Evolutionary conservation across 2,113 vertebrate species (phyloP), one percentile per base, ranked within the genome.

Genomic region (Siphamia tubifer): DNA sequence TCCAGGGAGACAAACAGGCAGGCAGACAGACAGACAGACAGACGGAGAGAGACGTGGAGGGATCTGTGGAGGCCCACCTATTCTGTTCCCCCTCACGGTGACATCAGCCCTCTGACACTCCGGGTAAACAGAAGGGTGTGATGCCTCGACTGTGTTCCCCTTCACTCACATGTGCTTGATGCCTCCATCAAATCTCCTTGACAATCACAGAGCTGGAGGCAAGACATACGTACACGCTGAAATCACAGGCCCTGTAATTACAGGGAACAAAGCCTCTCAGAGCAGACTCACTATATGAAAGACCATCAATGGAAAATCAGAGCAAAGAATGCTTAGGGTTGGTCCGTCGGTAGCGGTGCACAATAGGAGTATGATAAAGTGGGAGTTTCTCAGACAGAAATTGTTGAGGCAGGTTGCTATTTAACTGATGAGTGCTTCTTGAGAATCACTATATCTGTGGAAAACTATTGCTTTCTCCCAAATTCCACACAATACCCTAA

Each of bases 241-340:
- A 86, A 87, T 78, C 69, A 70, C 74, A 44, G 54, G 65, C 74
- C 80, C 83, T 87, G 84, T 87, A 90, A 91, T 92, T 89, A 88
- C n/a, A 43, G 67, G 39, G 68, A 89, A 85, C 80, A 90, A 87
- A 85, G 68, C 72, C 48, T 80, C 58, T 79, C 51, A 30, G 73
- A 77, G 64, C 65, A 60, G 76, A 82, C 65, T 82, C 69, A 63
- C 70, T 68, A 43, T 79, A 74, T 70, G 64, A 88, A 80, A 75
- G 78, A 69, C 56, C 70, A 63, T 85, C 81, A 72, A 74, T 77
- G 68, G 74, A 23, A 82, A 78, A 83, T 83, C 82, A 64, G 76
- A 79, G 56, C 44, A 10, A 25, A 83, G 68, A 82, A 75, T 51
- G 76, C 79, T 44, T 17, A 48, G 79, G 87, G 84, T 77, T 53